Conservation (phyloP, 2,113 vertebrate species). For the Pagrus major region DNA sequence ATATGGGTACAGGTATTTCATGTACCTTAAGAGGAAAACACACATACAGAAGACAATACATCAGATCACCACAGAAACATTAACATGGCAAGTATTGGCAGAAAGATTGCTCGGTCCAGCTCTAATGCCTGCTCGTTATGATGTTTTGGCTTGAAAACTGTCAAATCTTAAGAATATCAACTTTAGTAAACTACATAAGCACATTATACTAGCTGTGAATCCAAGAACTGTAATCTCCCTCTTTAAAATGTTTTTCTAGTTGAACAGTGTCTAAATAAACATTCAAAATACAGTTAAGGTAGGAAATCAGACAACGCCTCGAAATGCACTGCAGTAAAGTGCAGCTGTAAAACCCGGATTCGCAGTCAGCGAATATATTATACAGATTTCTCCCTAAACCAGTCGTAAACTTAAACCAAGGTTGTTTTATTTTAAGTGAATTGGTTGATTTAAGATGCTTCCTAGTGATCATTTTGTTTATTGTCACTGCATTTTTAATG, state of each 20-base stretch:
- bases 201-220: background rate
- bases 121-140: background rate
- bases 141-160: background rate
- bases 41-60: background rate
- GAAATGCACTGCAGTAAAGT: background rate
- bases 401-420: background rate
- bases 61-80: background rate
- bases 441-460: background rate
- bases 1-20: slow-evolving; percentile 98
- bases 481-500: background rate
- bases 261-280: background rate
- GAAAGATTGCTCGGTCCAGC: background rate
- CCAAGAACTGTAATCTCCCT: background rate
- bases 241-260: background rate
- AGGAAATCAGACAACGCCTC: background rate
- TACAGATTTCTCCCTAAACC: background rate
- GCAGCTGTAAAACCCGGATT: background rate
- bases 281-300: background rate
- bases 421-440: background rate
- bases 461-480: background rate
- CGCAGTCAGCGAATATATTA: background rate
- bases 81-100: background rate
- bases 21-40: slow-evolving; percentile 77
- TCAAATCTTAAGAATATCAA: background rate
- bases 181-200: background rate